Evolutionary conservation across 1,140 invertebrate genomes (phyloP), one percentile per base, ranked within the genome.

Genomic region (Lineus longissimus): DNA sequence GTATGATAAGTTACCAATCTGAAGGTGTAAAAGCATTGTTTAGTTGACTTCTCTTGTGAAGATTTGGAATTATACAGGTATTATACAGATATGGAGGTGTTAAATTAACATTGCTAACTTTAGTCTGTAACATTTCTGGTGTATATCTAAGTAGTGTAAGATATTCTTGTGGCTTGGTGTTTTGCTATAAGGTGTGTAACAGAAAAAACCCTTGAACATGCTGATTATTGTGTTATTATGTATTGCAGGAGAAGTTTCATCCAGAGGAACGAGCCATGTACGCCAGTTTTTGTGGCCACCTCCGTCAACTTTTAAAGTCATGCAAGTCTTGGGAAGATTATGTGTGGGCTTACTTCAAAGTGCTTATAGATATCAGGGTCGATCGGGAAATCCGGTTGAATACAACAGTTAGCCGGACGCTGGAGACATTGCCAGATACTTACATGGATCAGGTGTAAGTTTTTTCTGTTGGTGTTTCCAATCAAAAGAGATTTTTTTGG

Each of bases 321-420:
- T 90, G 92, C 65, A 82, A 84, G 11, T 88, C 86, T 17, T 97
- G 94, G 94, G 88, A 92, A 75, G 95, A 98, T 81, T 84, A 90
- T 60, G 79, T 97, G 13, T 97, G 94, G 94, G 91, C 92, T 11
- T 89, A 94, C 76, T 85, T 93, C 65, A 89, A 88, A 72, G 86
- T 88, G 0, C 86, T 92, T 68, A 87, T 96, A 62, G 94, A 97
- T 78, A 86, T 90, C 17, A 84, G 87, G 65, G 91, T 96, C 1
- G 94, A 97, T 73, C 83, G 86, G 64, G 88, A 91, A 78, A 75
- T 78, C 17, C 81, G 88, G 69, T 82, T 85, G 11, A 70, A 76
- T 43, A 69, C 69, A 23, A 67, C 68, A 13, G 70, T 71, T 13
- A 69, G 75, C 29, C 63, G 76, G 23, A 60, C 62, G 23, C 69